Evolutionary conservation across 2,888 invertebrate genomes (phyloP).

Genomic region (Nomada goodeniana): DNA sequence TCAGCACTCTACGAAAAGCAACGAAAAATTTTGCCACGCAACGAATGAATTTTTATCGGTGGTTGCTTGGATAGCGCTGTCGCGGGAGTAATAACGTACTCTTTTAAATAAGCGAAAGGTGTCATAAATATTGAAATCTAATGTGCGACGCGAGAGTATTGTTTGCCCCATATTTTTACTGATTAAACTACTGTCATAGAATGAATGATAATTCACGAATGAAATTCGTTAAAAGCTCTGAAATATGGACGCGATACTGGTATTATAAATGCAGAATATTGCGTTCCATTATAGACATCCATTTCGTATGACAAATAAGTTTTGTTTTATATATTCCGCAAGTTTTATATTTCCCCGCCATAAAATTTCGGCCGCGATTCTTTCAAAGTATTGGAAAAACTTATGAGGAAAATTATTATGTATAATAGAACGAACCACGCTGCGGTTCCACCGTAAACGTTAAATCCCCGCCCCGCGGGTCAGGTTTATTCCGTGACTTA

Average conservation of each 20-base stretch:
- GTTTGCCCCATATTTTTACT: neutral
- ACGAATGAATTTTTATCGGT: too few species aligned
- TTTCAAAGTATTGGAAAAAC: too few species aligned
- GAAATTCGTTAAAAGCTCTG: neutral
- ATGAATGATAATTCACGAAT: neutral
- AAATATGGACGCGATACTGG: neutral
- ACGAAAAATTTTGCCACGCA: neutral
- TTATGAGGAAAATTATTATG: too few species aligned
- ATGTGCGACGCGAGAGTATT: neutral
- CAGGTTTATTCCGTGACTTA: neutral
- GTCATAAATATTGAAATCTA: conserved; percentile 9
- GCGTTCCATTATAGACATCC: neutral
- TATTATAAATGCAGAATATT: neutral
- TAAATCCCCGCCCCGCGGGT: neutral
- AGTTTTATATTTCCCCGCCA: neutral
- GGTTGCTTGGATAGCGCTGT: too few species aligned
- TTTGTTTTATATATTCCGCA: neutral
- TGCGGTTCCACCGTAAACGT: conserved; percentile 7
- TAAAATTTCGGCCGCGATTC: too few species aligned
- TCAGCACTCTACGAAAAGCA: neutral
- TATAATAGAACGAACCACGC: too few species aligned
- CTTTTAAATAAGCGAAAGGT: neutral
- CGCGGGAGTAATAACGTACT: neutral
- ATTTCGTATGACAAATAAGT: neutral
- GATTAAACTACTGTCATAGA: neutral